A percentile compares a stretch with the other conserved stretches of the same genome.
phyloP scores from a whole-genome alignment of 2,113 vertebrate genomes.

The Beaufortia kweichowensis region DNA sequence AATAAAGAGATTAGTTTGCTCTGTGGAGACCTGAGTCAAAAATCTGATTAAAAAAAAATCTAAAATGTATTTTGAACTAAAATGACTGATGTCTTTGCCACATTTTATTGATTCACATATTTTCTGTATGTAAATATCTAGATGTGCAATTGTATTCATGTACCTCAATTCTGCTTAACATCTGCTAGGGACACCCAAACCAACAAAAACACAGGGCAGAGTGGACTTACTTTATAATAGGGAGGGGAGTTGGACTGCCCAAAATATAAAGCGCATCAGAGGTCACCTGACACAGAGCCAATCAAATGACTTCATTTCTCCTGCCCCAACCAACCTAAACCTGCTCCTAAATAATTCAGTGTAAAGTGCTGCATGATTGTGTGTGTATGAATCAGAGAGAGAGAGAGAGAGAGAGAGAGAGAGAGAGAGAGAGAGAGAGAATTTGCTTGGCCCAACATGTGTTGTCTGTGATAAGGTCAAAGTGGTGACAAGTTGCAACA shows the following conservation, averaged over 20 bases:
- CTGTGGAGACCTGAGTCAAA: not conserved
- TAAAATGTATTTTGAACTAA: too few relatives aligned
- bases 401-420: slow-evolving; percentile 8
- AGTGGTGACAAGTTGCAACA: slow-evolving; percentile 24
- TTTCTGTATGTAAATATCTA: too few relatives aligned
- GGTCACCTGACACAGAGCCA: slow-evolving; percentile 31
- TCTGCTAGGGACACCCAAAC: slow-evolving; percentile 38
- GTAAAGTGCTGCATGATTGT: not conserved
- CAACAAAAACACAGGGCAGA: not conserved
- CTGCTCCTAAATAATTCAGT: slow-evolving; percentile 48
- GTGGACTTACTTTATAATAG: not conserved
- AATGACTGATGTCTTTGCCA: too few relatives aligned
- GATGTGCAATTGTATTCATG: not conserved
- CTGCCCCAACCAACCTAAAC: slow-evolving; percentile 24
- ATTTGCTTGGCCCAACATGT: slow-evolving; percentile 35
- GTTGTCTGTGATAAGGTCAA: slow-evolving; percentile 46
- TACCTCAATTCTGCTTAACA: not conserved
- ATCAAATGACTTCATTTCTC: slow-evolving; percentile 21
- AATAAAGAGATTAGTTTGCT: not conserved
- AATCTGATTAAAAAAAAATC: too few relatives aligned
- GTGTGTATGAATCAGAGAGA: slow-evolving; percentile 26
- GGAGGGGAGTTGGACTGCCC: not conserved
- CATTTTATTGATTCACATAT: too few relatives aligned
- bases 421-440: not conserved
- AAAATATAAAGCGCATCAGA: not conserved